Conservation (phyloP, 2,797 vertebrate species). For the Melanotaenia maccullochi region DNA sequence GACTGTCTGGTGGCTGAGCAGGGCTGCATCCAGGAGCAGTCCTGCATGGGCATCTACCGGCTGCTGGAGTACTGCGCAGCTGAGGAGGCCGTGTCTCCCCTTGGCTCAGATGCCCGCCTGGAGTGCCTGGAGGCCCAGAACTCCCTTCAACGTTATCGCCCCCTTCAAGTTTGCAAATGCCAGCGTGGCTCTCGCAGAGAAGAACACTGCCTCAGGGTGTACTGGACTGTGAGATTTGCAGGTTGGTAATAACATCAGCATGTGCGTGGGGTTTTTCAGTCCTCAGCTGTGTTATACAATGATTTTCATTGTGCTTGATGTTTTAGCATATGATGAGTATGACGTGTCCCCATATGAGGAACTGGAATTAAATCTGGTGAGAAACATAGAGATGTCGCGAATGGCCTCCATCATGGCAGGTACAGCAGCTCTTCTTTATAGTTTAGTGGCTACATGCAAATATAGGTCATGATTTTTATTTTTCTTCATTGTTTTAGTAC, state of each 20-base stretch:
- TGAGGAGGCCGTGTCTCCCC: constrained; percentile 74
- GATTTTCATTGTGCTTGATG: constrained; percentile 15
- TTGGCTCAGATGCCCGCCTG: constrained; percentile 68
- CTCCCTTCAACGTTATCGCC: constrained; percentile 82
- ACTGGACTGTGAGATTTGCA: constrained; percentile 88
- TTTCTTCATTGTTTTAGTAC: neutral
- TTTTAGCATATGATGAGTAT: constrained; percentile 86
- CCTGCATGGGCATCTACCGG: constrained; percentile 84
- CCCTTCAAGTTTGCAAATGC: constrained; percentile 90
- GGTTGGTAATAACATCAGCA: constrained; percentile 51
- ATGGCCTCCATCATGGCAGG: constrained; percentile 88
- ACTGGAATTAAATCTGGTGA: constrained; percentile 82
- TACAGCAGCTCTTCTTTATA: constrained; percentile 48
- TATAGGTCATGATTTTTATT: neutral
- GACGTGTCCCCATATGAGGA: constrained; percentile 91
- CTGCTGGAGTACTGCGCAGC: constrained; percentile 85
- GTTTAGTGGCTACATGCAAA: neutral
- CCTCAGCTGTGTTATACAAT: constrained; percentile 1
- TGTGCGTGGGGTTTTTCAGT: constrained; percentile 1
- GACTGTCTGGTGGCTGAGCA: constrained; percentile 87
- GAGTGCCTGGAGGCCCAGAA: constrained; percentile 87
- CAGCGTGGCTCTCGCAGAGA: constrained; percentile 88
- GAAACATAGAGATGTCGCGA: constrained; percentile 86
- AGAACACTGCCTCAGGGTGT: constrained; percentile 88
- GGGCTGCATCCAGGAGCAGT: constrained; percentile 83